Evolutionary conservation across 2,888 invertebrate genomes (phyloP).

Genomic region (Hydriomena furcata): DNA sequence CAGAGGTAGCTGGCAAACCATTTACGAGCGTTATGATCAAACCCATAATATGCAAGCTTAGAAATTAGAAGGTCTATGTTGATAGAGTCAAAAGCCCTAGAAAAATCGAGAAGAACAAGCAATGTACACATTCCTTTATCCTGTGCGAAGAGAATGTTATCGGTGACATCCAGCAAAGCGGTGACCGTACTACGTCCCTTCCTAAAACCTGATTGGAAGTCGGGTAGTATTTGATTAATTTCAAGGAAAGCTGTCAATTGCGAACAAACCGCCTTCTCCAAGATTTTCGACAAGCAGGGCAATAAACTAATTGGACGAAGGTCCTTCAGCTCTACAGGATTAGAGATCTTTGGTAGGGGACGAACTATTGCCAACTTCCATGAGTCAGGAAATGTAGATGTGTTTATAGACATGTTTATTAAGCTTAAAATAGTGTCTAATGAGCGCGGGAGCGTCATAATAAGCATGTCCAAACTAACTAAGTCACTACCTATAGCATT

Average conservation of each 20-base stretch:
- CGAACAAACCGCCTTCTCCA: conserved; percentile 13
- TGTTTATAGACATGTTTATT: too few species aligned
- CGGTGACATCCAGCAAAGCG: conserved; percentile 26
- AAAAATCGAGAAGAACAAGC: conserved; percentile 25
- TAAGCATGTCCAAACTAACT: too few species aligned
- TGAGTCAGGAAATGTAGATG: not conserved
- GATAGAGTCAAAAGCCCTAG: conserved; percentile 29
- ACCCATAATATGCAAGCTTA: conserved; percentile 16
- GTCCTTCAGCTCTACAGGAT: conserved; percentile 20
- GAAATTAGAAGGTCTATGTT: conserved; percentile 14
- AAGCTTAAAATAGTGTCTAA: too few species aligned
- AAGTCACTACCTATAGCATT: too few species aligned
- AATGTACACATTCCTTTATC: conserved; percentile 24
- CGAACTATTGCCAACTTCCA: conserved; percentile 7
- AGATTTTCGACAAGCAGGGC: conserved; percentile 24
- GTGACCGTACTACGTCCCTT: conserved; percentile 22
- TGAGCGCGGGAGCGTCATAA: too few species aligned
- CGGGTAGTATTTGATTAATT: conserved; percentile 4
- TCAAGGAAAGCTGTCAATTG: conserved; percentile 9
- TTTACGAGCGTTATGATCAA: not conserved
- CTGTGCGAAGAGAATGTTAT: conserved; percentile 26
- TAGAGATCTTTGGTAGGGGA: conserved; percentile 4
- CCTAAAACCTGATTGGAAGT: conserved; percentile 16
- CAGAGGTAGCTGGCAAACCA: conserved; percentile 1
- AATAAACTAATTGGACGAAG: conserved; percentile 31